A percentile compares a stretch with the other conserved stretches of the same genome.
These are phyloP conservation scores for Macroramphosus scolopax DNA, from an alignment of 2,797 vertebrate genomes.

Conservation along the genomic window DNA sequence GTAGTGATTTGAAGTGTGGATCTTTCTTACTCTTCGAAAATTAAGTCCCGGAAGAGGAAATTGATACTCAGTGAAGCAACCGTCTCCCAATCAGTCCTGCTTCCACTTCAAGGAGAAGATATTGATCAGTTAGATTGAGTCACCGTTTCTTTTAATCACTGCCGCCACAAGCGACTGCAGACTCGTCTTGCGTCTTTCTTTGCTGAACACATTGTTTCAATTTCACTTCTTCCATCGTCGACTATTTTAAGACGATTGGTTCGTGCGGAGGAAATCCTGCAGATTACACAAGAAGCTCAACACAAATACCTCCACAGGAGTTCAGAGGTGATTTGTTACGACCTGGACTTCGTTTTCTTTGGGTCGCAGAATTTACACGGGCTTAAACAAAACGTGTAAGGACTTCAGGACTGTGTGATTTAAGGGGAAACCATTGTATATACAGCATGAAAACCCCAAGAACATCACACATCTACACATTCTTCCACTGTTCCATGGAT, in stretches of 20 bases:
- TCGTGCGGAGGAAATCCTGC: neutral
- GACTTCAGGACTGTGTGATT: too few relatives aligned
- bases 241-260: constrained; percentile 2
- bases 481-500: too few relatives aligned
- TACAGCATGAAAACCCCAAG: too few relatives aligned
- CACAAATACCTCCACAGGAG: constrained; percentile 2
- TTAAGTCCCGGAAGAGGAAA: constrained; percentile 1
- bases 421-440: too few relatives aligned
- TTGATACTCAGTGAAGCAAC: neutral
- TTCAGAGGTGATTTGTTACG: too few relatives aligned
- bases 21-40: neutral
- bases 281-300: neutral
- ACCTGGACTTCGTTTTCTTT: too few relatives aligned
- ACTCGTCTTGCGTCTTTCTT: neutral
- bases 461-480: too few relatives aligned
- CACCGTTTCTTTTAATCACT: neutral
- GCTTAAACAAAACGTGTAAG: too few relatives aligned
- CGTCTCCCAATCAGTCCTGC: constrained; percentile 2
- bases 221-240: too few relatives aligned
- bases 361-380: too few relatives aligned
- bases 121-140: neutral
- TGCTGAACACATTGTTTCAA: neutral
- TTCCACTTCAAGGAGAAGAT: constrained; percentile 8
- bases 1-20: too few relatives aligned
- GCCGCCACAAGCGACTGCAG: neutral